Conservation (phyloP, 2,888 invertebrate species). For the Pristionchus entomophagus region DNA sequence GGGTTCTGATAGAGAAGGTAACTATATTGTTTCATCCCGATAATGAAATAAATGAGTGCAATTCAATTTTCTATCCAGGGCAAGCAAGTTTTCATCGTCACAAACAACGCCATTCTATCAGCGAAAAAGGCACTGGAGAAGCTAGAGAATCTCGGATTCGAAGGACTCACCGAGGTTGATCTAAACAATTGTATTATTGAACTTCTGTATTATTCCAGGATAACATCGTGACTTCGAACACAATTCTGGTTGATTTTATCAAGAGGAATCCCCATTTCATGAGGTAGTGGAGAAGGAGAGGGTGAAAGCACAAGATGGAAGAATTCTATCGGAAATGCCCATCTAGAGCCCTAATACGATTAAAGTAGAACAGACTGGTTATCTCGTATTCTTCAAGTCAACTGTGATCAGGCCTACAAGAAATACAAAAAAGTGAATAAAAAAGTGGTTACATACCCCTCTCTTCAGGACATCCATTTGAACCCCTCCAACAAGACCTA, state of each 20-base stretch:
- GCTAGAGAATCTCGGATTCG: slow-evolving; percentile 61
- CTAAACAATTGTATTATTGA: background rate
- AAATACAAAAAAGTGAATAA: no score
- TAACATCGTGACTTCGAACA: slow-evolving; percentile 68
- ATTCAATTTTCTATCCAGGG: slow-evolving; percentile 80
- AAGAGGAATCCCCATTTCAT: slow-evolving; percentile 54
- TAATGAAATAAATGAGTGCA: no score
- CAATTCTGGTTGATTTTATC: slow-evolving; percentile 66
- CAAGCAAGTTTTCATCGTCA: slow-evolving; percentile 89
- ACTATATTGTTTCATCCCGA: no score
- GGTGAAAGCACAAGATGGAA: no score
- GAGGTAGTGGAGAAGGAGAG: background rate
- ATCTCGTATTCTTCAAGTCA: no score
- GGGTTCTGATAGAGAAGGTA: slow-evolving; percentile 45
- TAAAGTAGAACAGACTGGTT: no score
- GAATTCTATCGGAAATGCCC: no score
- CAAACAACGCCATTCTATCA: slow-evolving; percentile 91
- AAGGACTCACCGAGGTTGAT: slow-evolving; percentile 50
- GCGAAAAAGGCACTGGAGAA: slow-evolving; percentile 84
- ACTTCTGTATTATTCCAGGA: background rate
- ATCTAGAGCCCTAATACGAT: no score
- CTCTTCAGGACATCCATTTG: no score
- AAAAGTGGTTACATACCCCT: no score
- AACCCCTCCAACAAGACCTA: no score
- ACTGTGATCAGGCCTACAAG: no score